Evolutionary conservation across 2,888 invertebrate genomes (phyloP), one percentile per base, ranked within the genome.

Genomic region (Xanthia icteritia): DNA sequence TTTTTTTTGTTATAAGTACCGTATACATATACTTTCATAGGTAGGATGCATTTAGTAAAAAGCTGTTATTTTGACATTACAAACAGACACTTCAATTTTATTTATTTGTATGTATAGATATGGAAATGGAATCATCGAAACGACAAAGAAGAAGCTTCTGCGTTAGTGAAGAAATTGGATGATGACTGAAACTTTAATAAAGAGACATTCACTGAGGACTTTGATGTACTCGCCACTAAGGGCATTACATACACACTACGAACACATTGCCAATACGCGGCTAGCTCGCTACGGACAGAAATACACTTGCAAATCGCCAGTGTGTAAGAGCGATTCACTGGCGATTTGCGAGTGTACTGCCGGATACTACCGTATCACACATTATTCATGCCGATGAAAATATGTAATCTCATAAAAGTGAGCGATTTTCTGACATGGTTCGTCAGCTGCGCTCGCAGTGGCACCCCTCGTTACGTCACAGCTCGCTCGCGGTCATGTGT

Each of bases 401-500:
- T 13, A n/a, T 5, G 11, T 0, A n/a, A n/a, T 58, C 27, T 8
- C 36, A 27, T 56, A 20, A 15, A 4, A 39, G n/a, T 23, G 4
- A 63, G 42, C n/a, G 51, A 20, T 42, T 75, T 1, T 5, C 1
- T 39, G n/a, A n/a, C 0, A 27, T 6, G 17, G 15, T 17, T 39
- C 5, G 66, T 0, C 27, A 64, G 61, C 20, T n/a, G n/a, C 77
- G 82, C 81, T 81, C 0, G 0, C 73, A 85, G 15, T 75, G 51
- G 0, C 15, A 72, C 82, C 86, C 3, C 36, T 20, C 61, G 58
- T 65, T 51, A 23, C 23, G 13, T 36, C 56, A 69, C 71, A 72
- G 77, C 71, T 75, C 77, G 85, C 84, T 85, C 72, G 83, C 86
- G 86, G 90, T 85, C 88, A 86, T 89, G 85, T 90, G 83, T 87